phyloP scores from a whole-genome alignment of 2,113 vertebrate genomes.

The Solenodon paradoxus region DNA sequence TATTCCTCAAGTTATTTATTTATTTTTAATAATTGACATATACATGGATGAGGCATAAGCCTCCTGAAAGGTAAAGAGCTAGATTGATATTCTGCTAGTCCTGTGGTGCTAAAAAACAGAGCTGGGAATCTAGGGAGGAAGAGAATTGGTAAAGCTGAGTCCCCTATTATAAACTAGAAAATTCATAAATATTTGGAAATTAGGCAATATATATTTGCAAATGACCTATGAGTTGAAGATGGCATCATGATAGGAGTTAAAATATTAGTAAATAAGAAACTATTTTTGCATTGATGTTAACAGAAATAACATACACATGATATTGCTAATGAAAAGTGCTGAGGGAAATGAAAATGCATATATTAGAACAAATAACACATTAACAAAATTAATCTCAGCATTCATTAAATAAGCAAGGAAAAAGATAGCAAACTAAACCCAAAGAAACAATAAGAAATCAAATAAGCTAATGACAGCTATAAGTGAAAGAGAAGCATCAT shows the following conservation, averaged over 20 bases:
- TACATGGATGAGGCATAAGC: background rate
- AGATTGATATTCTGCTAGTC: background rate
- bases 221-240: background rate
- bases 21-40: background rate
- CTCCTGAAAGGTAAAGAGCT: background rate
- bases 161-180: background rate
- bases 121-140: background rate
- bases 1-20: background rate
- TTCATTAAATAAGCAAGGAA: background rate
- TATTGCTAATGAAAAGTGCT: background rate
- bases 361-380: background rate
- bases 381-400: background rate
- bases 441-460: background rate
- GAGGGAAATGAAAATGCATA: background rate
- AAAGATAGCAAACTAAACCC: background rate
- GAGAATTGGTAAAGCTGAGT: background rate
- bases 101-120: background rate
- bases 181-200: background rate
- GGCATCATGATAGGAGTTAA: background rate
- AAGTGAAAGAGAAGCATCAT: background rate
- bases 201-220: background rate
- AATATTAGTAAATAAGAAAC: background rate
- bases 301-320: background rate
- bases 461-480: background rate
- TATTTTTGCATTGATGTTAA: background rate